Percentiles rank a stretch among this genome's conserved stretches.
phyloP scores from a whole-genome alignment of 2,113 vertebrate species.

The Neolamprologus longior region DNA sequence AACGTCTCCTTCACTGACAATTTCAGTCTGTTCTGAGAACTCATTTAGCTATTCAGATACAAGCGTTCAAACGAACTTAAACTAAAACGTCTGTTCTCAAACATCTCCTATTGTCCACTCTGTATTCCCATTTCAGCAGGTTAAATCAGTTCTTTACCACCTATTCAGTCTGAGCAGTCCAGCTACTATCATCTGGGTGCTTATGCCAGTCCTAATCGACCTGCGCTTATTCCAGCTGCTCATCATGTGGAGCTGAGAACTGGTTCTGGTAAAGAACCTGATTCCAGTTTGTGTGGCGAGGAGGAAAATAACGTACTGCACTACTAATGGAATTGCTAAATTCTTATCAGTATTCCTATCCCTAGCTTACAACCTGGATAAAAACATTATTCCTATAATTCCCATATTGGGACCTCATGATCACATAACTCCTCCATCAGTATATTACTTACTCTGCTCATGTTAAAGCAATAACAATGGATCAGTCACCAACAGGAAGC shows the following conservation, averaged over 20 bases:
- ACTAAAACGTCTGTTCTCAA: neutral
- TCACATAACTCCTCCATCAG: neutral
- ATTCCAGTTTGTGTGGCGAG: neutral
- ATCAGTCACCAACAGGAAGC: neutral
- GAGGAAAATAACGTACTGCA: neutral
- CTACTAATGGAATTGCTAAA: neutral
- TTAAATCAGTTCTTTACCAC: neutral
- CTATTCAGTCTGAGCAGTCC: neutral
- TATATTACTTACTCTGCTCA: neutral
- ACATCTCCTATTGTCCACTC: neutral
- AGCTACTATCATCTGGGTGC: neutral
- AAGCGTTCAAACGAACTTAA: fast-evolving
- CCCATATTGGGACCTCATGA: neutral
- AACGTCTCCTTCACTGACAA: neutral
- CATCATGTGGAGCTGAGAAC: neutral
- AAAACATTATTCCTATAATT: neutral
- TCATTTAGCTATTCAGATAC: neutral
- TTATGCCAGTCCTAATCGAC: neutral
- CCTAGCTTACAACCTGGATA: neutral
- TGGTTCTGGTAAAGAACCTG: neutral
- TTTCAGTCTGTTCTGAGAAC: neutral
- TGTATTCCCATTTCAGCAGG: neutral
- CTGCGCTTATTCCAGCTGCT: neutral
- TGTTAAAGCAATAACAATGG: neutral
- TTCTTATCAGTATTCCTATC: neutral